Conservation (phyloP, 2,888 invertebrate species). For the Neelides folsomi region DNA sequence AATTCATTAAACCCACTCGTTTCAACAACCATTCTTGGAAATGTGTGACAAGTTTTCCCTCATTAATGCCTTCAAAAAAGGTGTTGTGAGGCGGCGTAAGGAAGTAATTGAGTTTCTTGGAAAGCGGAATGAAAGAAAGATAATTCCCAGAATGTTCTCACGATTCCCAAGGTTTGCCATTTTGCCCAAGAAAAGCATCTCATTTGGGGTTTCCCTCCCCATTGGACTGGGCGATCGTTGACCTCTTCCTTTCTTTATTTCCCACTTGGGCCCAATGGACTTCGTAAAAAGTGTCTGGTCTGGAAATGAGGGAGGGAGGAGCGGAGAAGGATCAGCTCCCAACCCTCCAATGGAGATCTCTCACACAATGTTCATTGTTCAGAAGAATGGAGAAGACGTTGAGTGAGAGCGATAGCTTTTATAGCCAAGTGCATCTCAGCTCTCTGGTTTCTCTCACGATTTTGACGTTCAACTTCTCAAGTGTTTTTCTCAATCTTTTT, state of each 20-base stretch:
- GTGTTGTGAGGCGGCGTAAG: too few species aligned
- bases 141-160: too few species aligned
- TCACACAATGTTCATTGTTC: constrained; percentile 18
- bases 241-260: constrained; percentile 6
- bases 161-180: too few species aligned
- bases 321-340: not conserved
- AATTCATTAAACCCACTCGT: too few species aligned
- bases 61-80: too few species aligned
- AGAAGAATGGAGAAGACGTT: constrained; percentile 5
- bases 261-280: not conserved
- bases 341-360: constrained; percentile 1
- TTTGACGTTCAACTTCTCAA: constrained; percentile 10
- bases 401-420: constrained; percentile 12
- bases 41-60: too few species aligned
- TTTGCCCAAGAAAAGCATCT: too few species aligned
- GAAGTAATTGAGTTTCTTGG: too few species aligned
- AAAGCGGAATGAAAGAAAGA: too few species aligned
- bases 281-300: constrained; percentile 1
- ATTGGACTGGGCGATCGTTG: too few species aligned
- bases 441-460: not conserved
- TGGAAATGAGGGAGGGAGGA: not conserved
- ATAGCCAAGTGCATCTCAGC: constrained; percentile 8
- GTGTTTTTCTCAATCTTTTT: constrained; percentile 6
- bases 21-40: too few species aligned
- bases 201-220: too few species aligned